Percentiles rank a stretch among this genome's conserved stretches.
Evolutionary conservation across 2,888 invertebrate genomes (phyloP).

Genomic region (Tethea ocularis): DNA sequence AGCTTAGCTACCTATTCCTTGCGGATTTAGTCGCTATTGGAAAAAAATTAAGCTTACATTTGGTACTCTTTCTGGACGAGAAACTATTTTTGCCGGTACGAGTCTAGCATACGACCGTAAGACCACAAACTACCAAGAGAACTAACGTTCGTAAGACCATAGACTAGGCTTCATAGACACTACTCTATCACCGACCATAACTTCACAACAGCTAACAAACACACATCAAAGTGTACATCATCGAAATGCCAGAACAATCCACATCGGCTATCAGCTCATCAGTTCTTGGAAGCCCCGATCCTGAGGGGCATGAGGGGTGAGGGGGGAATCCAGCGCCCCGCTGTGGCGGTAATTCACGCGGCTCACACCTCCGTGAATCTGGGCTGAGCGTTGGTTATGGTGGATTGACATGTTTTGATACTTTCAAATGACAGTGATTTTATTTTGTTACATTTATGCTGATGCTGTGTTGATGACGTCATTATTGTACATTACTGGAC

Average conservation of each 20-base stretch:
- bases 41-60: no score
- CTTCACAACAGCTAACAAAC: neutral
- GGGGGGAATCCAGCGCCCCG: slow-evolving; percentile 44
- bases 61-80: no score
- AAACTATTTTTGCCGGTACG: no score
- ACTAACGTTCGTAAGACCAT: no score
- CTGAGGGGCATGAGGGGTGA: slow-evolving; percentile 23
- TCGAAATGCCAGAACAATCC: slow-evolving; percentile 11
- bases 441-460: no score
- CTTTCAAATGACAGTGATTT: slow-evolving; percentile 33
- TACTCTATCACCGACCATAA: neutral
- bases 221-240: neutral
- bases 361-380: slow-evolving; percentile 70
- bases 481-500: no score
- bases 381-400: slow-evolving; percentile 35
- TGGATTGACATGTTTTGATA: slow-evolving; percentile 42
- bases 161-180: no score
- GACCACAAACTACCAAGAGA: no score
- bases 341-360: slow-evolving; percentile 75
- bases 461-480: no score
- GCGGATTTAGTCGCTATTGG: no score
- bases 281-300: slow-evolving; percentile 37
- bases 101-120: no score
- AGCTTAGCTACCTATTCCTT: no score
- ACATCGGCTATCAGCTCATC: slow-evolving; percentile 41